These are phyloP conservation scores for Ovis aries DNA, from an alignment of 2,113 vertebrate species.

Conservation along the genomic window ARS-UI_Ramb_v3.0 NC_056055.1:222500501-222501000, in stretches of 20 bases:
- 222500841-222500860: background rate
- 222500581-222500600: background rate
- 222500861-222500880: background rate
- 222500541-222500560: background rate
- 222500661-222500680: background rate
- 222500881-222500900: background rate
- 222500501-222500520: background rate
- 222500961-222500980: background rate
- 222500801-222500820: background rate
- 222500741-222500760: background rate
- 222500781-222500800: background rate
- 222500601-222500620: background rate
- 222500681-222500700: background rate
- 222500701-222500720: background rate
- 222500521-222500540: background rate
- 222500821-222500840: background rate
- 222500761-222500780: background rate
- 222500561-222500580: background rate
- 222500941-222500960: background rate
- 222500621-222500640: background rate
- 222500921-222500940: background rate
- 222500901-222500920: too few species aligned
- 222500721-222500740: background rate
- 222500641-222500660: background rate
- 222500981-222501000: background rate